These are phyloP conservation scores for Eurystomus glaucurus DNA, from an alignment of 2,797 vertebrate species.

Conservation along the genomic window DNA sequence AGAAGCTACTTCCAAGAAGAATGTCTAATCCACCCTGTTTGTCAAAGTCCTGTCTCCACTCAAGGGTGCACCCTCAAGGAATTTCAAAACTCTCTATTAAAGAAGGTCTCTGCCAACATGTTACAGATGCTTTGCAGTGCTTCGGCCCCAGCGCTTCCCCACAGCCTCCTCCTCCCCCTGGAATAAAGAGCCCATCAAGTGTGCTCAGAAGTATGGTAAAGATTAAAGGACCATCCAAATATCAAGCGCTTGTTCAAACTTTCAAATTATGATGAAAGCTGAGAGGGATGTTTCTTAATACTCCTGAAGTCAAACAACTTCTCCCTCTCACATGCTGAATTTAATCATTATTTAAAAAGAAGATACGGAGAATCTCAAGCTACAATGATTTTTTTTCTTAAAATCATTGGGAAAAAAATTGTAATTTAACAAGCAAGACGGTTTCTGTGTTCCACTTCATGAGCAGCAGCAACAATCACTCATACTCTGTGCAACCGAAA, in stretches of 20 bases:
- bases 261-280: not conserved
- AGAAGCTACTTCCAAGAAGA: not conserved
- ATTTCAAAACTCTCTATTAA: not conserved
- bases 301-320: not conserved
- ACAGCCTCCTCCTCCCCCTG: not conserved
- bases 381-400: not conserved
- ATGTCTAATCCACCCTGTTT: not conserved
- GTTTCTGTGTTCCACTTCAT: not conserved
- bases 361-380: not conserved
- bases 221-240: not conserved
- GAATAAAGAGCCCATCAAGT: not conserved
- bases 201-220: not conserved
- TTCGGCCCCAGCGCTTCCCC: not conserved
- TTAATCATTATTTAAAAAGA: not conserved
- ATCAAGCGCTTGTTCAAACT: not conserved
- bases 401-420: not conserved
- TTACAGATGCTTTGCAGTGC: not conserved
- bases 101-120: not conserved
- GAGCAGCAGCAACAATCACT: not conserved
- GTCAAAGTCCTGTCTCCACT: not conserved
- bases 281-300: not conserved
- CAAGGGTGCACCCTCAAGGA: not conserved
- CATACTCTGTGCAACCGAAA: not conserved
- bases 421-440: not conserved
- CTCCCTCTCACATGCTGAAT: not conserved